phyloP scores from a whole-genome alignment of 2,113 vertebrate genomes.

The Coregonus clupeaformis region DNA sequence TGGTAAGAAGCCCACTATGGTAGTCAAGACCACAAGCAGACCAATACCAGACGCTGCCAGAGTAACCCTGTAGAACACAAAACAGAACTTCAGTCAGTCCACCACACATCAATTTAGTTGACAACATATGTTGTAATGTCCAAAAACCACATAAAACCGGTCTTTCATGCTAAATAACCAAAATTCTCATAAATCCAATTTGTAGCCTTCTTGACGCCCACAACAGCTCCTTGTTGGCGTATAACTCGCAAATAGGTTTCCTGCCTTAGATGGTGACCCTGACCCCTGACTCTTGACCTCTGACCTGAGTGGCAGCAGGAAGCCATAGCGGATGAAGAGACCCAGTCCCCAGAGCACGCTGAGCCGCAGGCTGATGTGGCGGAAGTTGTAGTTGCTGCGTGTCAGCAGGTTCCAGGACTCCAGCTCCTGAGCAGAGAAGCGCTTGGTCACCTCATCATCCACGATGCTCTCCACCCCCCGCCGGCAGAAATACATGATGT shows the following conservation, averaged over 20 bases:
- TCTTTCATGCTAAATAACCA: neutral
- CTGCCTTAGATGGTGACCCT: neutral
- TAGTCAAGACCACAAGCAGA: slow-evolving; percentile 83
- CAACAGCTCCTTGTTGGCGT: too few relatives aligned
- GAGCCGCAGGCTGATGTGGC: slow-evolving; percentile 85
- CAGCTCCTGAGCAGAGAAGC: slow-evolving; percentile 64
- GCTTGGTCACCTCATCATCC: slow-evolving; percentile 88
- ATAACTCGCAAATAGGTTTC: neutral
- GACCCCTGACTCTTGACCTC: slow-evolving; percentile 5
- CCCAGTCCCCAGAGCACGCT: slow-evolving; percentile 75
- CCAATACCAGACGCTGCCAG: slow-evolving; percentile 86
- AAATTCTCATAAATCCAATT: neutral
- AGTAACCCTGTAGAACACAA: slow-evolving; percentile 76
- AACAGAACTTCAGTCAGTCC: neutral
- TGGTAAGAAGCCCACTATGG: slow-evolving; percentile 85
- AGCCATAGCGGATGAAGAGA: slow-evolving; percentile 84
- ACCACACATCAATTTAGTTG: neutral
- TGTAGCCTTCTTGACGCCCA: neutral
- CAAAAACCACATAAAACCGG: neutral
- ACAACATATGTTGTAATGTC: neutral
- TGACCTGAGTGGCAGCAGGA: slow-evolving; percentile 90
- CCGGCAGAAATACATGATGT: slow-evolving; percentile 90
- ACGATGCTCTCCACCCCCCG: slow-evolving; percentile 80
- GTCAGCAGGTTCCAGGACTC: slow-evolving; percentile 93
- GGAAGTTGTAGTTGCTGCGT: slow-evolving; percentile 89